These are phyloP conservation scores for Psophia crepitans DNA, from an alignment of 2,113 vertebrate genomes.

Conservation along the genomic window DNA sequence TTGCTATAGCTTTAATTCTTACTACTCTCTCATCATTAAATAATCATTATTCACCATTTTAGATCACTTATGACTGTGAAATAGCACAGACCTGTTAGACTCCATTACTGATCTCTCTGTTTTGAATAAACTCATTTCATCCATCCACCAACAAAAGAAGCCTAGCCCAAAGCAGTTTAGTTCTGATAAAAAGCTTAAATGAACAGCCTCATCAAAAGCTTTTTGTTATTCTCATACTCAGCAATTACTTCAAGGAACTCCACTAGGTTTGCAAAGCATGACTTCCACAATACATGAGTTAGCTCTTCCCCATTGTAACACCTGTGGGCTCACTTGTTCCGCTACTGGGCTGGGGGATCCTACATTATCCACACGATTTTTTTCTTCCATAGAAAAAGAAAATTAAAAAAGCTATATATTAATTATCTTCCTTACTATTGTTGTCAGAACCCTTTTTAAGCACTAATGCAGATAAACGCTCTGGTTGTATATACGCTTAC, in stretches of 20 bases:
- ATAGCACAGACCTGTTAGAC: not conserved
- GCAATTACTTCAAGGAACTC: not conserved
- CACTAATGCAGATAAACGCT: not conserved
- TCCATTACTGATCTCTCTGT: not conserved
- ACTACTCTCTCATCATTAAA: not conserved
- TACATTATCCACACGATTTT: not conserved
- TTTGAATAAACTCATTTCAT: not conserved
- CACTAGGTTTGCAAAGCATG: not conserved
- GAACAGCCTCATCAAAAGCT: not conserved
- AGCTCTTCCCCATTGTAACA: not conserved
- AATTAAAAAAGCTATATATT: not conserved
- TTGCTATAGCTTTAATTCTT: not conserved
- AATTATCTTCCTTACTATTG: not conserved
- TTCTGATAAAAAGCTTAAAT: not conserved
- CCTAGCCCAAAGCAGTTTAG: not conserved
- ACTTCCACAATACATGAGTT: not conserved
- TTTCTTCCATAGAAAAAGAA: not conserved
- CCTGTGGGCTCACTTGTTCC: not conserved
- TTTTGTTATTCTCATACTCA: not conserved
- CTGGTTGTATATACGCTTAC: not conserved
- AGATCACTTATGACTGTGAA: not conserved
- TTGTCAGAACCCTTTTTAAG: not conserved
- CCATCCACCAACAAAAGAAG: not conserved
- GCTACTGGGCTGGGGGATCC: not conserved
- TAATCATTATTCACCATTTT: not conserved